phyloP scores from a whole-genome alignment of 1,140 invertebrate genomes.

The Branchinecta lynchi region DNA sequence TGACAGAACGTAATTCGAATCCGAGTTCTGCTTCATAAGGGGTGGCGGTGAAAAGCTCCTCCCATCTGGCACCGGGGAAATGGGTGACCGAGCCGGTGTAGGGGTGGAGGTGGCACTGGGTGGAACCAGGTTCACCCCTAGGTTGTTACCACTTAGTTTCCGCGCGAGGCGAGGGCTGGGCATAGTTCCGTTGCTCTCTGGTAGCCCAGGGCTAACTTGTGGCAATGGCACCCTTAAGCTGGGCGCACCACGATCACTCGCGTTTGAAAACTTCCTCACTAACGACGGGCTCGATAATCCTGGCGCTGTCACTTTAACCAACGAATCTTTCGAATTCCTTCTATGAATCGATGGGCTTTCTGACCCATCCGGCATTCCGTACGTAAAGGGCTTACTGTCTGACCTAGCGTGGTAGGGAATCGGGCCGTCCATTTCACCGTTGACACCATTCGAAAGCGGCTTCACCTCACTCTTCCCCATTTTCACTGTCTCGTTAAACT shows the following conservation, averaged over 20 bases:
- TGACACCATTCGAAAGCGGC: conserved; percentile 18
- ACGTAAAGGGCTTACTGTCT: conserved; percentile 63
- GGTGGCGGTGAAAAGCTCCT: conserved; percentile 13
- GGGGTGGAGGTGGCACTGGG: conserved; percentile 4
- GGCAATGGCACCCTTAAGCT: conserved; percentile 14
- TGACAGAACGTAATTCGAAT: not conserved
- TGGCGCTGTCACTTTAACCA: conserved; percentile 15
- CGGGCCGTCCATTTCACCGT: conserved; percentile 22
- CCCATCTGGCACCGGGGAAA: not conserved
- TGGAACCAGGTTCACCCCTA: not conserved
- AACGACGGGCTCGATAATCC: conserved; percentile 51
- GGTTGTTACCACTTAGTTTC: conserved; percentile 15
- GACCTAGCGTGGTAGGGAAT: conserved; percentile 64
- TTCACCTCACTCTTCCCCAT: not conserved
- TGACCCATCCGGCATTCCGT: conserved; percentile 35
- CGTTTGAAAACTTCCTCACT: conserved; percentile 35
- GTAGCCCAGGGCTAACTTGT: conserved; percentile 10
- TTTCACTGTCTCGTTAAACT: conserved; percentile 10
- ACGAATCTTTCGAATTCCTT: conserved; percentile 24
- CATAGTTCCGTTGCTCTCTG: not conserved
- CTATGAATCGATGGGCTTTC: conserved; percentile 21
- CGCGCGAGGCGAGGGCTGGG: conserved; percentile 16
- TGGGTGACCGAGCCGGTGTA: not conserved
- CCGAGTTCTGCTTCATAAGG: not conserved
- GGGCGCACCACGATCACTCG: conserved; percentile 14